Evolutionary conservation across 2,113 vertebrate genomes (phyloP).

Genomic region (Rhabdomys dilectus): DNA sequence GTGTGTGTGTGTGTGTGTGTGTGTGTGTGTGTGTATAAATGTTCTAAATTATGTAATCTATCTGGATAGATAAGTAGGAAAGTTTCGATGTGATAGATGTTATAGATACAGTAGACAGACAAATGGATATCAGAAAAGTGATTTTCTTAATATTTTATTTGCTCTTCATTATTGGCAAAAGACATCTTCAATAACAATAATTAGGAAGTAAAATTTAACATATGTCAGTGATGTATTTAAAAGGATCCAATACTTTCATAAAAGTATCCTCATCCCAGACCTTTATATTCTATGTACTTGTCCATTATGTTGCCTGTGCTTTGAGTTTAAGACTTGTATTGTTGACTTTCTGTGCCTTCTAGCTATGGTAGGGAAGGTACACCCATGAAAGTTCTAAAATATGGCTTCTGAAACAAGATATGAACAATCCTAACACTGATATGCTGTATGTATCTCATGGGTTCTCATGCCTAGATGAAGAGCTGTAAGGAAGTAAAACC

Average conservation of each 20-base stretch:
- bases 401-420: neutral
- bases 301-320: neutral
- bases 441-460: neutral
- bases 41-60: neutral
- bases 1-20: neutral
- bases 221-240: neutral
- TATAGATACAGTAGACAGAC: neutral
- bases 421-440: neutral
- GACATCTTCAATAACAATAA: neutral
- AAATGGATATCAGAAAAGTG: neutral
- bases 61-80: neutral
- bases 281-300: neutral
- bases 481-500: neutral
- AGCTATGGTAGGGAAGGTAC: neutral
- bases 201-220: neutral
- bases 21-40: neutral
- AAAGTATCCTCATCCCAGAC: neutral
- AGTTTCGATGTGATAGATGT: neutral
- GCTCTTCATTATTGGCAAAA: conserved; percentile 25
- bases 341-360: neutral
- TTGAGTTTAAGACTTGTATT: neutral
- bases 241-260: neutral
- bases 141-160: neutral
- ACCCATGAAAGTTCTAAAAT: neutral
- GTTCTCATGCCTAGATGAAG: neutral